Evolutionary conservation across 2,113 vertebrate species (phyloP).

Genomic region (Urocitellus parryii): DNA sequence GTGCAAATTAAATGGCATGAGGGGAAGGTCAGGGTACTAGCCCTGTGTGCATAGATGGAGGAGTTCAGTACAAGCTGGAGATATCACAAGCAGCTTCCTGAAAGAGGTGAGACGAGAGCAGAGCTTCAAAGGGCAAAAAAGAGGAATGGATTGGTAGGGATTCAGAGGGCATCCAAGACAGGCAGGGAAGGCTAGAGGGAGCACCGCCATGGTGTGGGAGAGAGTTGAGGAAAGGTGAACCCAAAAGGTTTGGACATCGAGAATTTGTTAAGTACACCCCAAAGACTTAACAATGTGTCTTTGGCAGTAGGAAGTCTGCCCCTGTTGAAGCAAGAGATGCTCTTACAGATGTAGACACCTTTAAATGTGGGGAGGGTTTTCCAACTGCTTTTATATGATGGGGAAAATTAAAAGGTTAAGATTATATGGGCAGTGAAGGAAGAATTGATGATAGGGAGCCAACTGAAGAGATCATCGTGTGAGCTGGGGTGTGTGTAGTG

Average conservation of each 20-base stretch:
- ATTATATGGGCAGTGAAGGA: neutral
- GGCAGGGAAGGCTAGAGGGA: neutral
- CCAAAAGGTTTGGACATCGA: neutral
- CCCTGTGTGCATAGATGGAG: neutral
- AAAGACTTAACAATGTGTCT: neutral
- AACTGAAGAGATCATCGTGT: neutral
- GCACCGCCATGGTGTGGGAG: neutral
- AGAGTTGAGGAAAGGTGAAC: neutral
- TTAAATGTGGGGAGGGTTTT: neutral
- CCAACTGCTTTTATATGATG: neutral
- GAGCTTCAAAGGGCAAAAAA: neutral
- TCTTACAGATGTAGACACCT: neutral
- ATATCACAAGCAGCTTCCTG: neutral
- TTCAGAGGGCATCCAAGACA: neutral
- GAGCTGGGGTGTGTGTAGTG: neutral
- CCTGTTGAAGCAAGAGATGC: neutral
- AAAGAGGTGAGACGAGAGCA: neutral
- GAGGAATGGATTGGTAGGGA: neutral
- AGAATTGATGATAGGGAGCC: neutral
- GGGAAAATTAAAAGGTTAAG: neutral
- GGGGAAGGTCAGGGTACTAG: neutral
- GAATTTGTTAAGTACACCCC: neutral
- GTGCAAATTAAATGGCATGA: neutral
- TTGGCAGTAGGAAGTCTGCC: neutral
- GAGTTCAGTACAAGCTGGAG: neutral